Conservation (phyloP, 1,140 invertebrate genomes). For the Cydia pomonella region DNA sequence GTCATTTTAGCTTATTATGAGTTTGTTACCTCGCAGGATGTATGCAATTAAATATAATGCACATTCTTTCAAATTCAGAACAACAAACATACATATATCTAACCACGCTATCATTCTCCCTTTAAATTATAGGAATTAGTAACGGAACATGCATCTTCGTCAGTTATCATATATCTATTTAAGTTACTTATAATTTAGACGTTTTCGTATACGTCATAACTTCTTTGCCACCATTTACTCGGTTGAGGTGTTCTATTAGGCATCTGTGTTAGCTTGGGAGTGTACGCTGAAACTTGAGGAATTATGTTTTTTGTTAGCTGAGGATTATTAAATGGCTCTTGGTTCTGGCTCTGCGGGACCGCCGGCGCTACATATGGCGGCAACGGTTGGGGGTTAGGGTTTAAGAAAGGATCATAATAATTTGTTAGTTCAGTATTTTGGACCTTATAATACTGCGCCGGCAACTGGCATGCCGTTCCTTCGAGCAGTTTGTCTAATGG, state of each 20-base stretch:
- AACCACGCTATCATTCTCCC: not conserved
- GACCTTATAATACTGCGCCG: constrained; percentile 5
- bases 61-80: not conserved
- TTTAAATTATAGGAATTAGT: constrained; percentile 3
- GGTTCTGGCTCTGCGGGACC: not conserved
- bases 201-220: constrained; percentile 36
- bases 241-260: not conserved
- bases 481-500: constrained; percentile 83
- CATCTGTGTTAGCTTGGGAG: constrained; percentile 21
- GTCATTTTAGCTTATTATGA: not conserved
- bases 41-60: not conserved
- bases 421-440: constrained; percentile 28
- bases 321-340: not conserved
- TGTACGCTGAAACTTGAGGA: constrained; percentile 29
- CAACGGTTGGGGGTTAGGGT: not conserved
- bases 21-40: not conserved
- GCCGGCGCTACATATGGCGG: not conserved
- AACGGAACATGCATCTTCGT: not conserved
- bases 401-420: constrained; percentile 7
- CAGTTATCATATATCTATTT: not conserved
- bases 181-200: not conserved
- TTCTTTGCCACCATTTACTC: constrained; percentile 19
- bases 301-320: constrained; percentile 29
- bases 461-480: constrained; percentile 86
- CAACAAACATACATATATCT: not conserved